These are phyloP conservation scores for Betta splendens DNA, from an alignment of 2,797 vertebrate genomes.

Conservation along the genomic window DNA sequence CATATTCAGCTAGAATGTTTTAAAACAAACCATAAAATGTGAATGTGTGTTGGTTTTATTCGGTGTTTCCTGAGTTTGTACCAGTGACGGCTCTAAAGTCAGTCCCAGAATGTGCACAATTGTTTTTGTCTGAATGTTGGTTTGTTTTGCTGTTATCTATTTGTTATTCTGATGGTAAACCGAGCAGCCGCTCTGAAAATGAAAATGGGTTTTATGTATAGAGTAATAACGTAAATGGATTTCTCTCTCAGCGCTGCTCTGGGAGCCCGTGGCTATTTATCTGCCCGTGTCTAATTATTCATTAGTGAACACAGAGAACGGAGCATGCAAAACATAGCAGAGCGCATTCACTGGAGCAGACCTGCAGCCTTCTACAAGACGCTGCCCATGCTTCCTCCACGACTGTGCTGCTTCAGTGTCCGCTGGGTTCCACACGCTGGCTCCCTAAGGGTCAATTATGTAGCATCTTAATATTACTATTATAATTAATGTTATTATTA, in stretches of 20 bases:
- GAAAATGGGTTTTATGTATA: constrained; percentile 84
- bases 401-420: neutral
- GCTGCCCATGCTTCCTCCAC: constrained; percentile 5
- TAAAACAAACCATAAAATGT: constrained; percentile 26
- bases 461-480: neutral
- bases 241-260: constrained; percentile 54
- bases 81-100: constrained; percentile 52
- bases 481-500: no score
- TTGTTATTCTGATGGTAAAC: constrained; percentile 82
- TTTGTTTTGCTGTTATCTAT: constrained; percentile 79
- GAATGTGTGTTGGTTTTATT: constrained; percentile 31
- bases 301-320: constrained; percentile 77
- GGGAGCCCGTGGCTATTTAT: constrained; percentile 81
- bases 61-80: constrained; percentile 38
- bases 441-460: constrained; percentile 1
- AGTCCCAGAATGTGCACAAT: constrained; percentile 49
- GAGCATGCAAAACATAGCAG: constrained; percentile 59
- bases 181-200: constrained; percentile 75
- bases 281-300: constrained; percentile 83
- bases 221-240: constrained; percentile 84
- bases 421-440: neutral
- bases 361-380: constrained; percentile 12
- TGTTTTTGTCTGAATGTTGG: constrained; percentile 67
- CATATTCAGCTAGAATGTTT: constrained; percentile 8
- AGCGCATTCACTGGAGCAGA: constrained; percentile 39